These are phyloP conservation scores for Mohoua ochrocephala DNA, from an alignment of 2,113 vertebrate genomes.

Conservation along the genomic window DNA sequence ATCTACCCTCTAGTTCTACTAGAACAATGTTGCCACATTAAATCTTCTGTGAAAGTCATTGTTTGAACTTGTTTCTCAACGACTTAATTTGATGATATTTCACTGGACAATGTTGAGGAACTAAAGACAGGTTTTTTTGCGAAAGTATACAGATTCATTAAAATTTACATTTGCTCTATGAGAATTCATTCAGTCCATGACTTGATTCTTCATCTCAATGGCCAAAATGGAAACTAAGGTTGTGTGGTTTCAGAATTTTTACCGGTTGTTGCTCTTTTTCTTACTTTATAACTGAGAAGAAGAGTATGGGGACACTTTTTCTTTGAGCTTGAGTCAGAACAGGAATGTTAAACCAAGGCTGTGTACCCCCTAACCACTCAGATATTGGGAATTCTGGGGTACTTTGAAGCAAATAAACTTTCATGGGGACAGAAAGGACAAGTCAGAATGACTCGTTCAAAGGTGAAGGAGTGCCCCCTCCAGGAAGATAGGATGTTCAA, in stretches of 20 bases:
- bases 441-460: not conserved
- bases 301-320: not conserved
- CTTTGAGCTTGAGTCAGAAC: not conserved
- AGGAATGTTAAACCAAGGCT: not conserved
- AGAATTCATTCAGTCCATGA: not conserved
- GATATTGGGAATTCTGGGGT: not conserved
- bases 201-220: not conserved
- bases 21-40: not conserved
- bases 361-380: not conserved
- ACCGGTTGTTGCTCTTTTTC: not conserved
- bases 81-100: not conserved
- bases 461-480: constrained; percentile 51
- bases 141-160: not conserved
- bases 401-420: not conserved
- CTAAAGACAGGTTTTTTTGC: not conserved
- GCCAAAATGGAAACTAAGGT: not conserved
- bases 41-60: not conserved
- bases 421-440: not conserved
- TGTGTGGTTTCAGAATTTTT: not conserved
- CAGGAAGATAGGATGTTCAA: not conserved
- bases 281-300: not conserved
- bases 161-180: not conserved
- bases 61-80: not conserved
- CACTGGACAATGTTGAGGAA: not conserved
- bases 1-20: not conserved